These are phyloP conservation scores for Stichodactyla mertensii DNA, from an alignment of 64 coral and sea anemone genomes.

Conservation along the genomic window DNA sequence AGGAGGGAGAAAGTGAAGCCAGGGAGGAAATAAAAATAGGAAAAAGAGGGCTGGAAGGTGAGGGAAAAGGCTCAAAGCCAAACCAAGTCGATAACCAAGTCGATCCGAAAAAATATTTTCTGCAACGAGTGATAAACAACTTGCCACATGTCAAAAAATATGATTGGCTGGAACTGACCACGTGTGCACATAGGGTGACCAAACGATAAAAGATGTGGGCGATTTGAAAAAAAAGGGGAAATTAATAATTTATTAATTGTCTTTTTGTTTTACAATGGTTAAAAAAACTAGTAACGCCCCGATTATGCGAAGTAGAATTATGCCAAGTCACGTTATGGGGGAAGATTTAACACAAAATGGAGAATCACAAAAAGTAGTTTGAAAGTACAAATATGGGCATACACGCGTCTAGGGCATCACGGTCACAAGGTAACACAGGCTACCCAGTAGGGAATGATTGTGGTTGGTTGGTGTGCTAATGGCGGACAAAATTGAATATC, in stretches of 20 bases:
- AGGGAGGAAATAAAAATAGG: slow-evolving; percentile 35
- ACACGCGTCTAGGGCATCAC: neutral
- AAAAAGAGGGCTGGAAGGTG: slow-evolving; percentile 24
- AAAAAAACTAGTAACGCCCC: neutral
- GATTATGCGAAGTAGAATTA: neutral
- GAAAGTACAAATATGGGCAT: neutral
- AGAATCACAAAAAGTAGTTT: neutral
- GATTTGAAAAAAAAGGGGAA: neutral
- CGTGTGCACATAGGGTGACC: slow-evolving; percentile 25
- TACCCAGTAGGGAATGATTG: neutral
- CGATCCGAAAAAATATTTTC: slow-evolving; percentile 25
- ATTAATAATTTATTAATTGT: slow-evolving; percentile 4
- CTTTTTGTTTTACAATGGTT: neutral
- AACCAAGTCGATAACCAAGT: slow-evolving; percentile 24
- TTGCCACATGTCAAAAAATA: slow-evolving; percentile 16
- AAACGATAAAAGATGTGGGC: neutral
- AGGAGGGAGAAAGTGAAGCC: slow-evolving; percentile 25
- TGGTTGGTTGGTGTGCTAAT: neutral
- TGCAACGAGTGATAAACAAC: slow-evolving; percentile 38
- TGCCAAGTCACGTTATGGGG: neutral
- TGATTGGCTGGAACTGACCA: slow-evolving; percentile 18
- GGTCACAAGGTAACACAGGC: neutral
- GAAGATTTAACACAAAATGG: neutral
- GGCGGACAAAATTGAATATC: slow-evolving; percentile 6
- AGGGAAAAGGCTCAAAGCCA: slow-evolving; percentile 25